phyloP scores from a whole-genome alignment of 2,797 vertebrate genomes.

The Sebastes nivosus region DNA sequence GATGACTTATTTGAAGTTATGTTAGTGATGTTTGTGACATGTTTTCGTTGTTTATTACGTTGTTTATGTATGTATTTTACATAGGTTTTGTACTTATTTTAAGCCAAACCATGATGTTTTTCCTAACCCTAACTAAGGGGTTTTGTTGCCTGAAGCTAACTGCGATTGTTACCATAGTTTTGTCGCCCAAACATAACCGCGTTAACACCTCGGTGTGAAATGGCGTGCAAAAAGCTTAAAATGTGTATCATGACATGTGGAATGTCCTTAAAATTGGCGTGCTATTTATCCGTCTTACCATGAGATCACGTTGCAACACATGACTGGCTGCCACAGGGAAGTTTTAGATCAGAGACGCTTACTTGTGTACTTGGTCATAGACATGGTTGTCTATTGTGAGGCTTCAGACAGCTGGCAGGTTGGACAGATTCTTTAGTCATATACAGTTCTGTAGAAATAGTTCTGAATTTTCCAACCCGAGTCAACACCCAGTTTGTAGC shows the following conservation, averaged over 20 bases:
- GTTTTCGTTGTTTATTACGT: no score
- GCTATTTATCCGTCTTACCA: neutral
- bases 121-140: no score
- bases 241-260: neutral
- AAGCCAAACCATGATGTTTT: no score
- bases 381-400: neutral
- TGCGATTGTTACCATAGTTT: no score
- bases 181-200: no score
- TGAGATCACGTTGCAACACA: neutral
- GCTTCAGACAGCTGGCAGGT: neutral
- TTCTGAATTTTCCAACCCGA: neutral
- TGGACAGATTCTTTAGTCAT: neutral
- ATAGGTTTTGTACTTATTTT: no score
- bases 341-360: neutral
- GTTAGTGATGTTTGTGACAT: no score
- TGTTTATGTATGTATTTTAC: no score
- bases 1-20: no score
- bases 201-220: neutral
- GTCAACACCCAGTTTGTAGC: neutral
- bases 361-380: neutral
- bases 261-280: neutral
- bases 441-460: neutral
- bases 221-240: neutral
- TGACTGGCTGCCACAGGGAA: neutral
- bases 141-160: no score